Evolutionary conservation across 2,888 invertebrate species (phyloP).

Genomic region (Dione juno): DNA sequence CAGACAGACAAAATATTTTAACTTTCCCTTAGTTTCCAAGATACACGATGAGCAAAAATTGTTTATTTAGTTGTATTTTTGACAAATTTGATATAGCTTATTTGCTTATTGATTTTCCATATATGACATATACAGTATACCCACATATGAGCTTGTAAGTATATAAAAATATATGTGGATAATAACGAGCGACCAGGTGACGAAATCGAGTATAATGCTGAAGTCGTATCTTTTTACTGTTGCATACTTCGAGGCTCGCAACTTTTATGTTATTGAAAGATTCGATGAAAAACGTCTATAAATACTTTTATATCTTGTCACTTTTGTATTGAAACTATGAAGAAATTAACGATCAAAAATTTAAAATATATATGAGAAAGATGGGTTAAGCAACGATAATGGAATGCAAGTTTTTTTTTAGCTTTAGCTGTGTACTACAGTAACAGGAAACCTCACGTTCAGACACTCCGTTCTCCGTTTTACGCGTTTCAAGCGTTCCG

Average conservation of each 20-base stretch:
- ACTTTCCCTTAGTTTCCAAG: too few relatives aligned
- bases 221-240: constrained; percentile 21
- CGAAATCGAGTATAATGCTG: constrained; percentile 3
- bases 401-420: too few relatives aligned
- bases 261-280: constrained; percentile 2
- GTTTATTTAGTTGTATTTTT: too few relatives aligned
- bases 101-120: too few relatives aligned
- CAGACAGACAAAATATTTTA: too few relatives aligned
- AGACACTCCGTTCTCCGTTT: neutral
- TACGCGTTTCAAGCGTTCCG: neutral
- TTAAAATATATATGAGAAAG: too few relatives aligned
- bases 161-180: constrained; percentile 2
- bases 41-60: too few relatives aligned
- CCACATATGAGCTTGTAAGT: neutral
- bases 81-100: too few relatives aligned
- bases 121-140: too few relatives aligned
- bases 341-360: too few relatives aligned
- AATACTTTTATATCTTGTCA: neutral
- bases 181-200: constrained; percentile 8
- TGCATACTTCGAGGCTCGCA: constrained; percentile 4
- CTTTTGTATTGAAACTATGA: neutral
- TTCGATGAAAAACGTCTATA: neutral
- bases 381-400: too few relatives aligned
- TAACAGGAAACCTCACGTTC: neutral
- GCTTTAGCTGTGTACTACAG: neutral